Percentiles rank a stretch among this genome's conserved stretches.
Evolutionary conservation across 2,888 invertebrate genomes (phyloP).

Genomic region (Danaus chrysippus): DNA sequence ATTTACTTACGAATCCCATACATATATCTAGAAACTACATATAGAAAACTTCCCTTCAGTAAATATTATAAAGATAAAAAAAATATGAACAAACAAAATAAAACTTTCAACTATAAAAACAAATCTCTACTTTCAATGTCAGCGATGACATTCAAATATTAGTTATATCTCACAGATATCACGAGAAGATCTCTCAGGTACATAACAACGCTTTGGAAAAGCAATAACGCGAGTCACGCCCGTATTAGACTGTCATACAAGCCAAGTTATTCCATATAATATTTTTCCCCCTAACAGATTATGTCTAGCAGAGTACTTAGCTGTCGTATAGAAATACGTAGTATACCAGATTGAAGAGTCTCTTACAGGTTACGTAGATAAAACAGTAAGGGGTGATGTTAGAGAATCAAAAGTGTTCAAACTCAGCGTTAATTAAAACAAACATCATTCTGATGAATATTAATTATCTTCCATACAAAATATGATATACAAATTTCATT

Average conservation of each 20-base stretch:
- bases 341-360: conserved; percentile 7
- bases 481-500: neutral
- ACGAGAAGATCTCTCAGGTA: conserved; percentile 22
- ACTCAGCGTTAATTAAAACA: conserved; percentile 1
- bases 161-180: conserved; percentile 1
- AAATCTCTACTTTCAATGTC: conserved; percentile 15
- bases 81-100: neutral
- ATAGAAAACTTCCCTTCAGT: too few relatives aligned
- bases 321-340: conserved; percentile 10
- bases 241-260: conserved; percentile 50
- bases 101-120: neutral
- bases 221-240: conserved; percentile 47
- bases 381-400: conserved; percentile 5
- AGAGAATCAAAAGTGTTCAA: neutral
- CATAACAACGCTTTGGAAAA: conserved; percentile 37
- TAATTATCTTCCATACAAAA: neutral
- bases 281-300: conserved; percentile 21
- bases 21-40: too few relatives aligned
- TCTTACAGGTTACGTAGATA: conserved; percentile 7
- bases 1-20: too few relatives aligned
- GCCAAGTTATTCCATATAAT: conserved; percentile 33
- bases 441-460: neutral
- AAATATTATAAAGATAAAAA: neutral
- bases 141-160: conserved; percentile 14
- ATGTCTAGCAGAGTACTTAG: conserved; percentile 20